phyloP scores from a whole-genome alignment of 2,113 vertebrate genomes.

The Gracilinanus agilis region DNA sequence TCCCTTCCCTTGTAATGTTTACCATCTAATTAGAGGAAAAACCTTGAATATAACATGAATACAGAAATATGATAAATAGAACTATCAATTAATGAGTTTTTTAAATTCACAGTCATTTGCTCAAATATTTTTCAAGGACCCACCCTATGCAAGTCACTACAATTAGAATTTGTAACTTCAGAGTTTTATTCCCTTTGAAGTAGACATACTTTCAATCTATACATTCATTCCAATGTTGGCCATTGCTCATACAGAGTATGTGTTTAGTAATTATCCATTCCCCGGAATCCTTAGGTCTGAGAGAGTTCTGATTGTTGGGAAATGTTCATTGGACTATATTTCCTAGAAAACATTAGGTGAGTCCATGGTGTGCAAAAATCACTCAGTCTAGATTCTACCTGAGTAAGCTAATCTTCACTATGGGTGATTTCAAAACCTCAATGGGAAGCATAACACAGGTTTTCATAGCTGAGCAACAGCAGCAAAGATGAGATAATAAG shows the following conservation, averaged over 20 bases:
- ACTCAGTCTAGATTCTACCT: background rate
- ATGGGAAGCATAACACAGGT: background rate
- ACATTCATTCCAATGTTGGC: background rate
- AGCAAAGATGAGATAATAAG: background rate
- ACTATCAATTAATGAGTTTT: background rate
- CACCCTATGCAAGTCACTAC: background rate
- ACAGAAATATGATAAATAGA: background rate
- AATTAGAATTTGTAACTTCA: background rate
- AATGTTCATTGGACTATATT: background rate
- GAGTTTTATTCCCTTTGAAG: background rate
- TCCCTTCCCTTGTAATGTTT: background rate
- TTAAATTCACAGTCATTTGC: background rate
- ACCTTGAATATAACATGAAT: background rate
- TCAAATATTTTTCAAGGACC: background rate
- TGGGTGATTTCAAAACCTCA: background rate
- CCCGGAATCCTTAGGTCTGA: background rate
- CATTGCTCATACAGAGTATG: background rate
- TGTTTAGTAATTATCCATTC: background rate
- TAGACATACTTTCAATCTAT: background rate
- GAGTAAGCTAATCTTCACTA: background rate
- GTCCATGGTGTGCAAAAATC: background rate
- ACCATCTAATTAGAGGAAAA: no score
- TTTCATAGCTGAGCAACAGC: background rate
- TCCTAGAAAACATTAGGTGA: background rate
- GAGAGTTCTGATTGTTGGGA: background rate